phyloP scores from a whole-genome alignment of 1,140 invertebrate genomes.

The Scaptomyza montana region DNA sequence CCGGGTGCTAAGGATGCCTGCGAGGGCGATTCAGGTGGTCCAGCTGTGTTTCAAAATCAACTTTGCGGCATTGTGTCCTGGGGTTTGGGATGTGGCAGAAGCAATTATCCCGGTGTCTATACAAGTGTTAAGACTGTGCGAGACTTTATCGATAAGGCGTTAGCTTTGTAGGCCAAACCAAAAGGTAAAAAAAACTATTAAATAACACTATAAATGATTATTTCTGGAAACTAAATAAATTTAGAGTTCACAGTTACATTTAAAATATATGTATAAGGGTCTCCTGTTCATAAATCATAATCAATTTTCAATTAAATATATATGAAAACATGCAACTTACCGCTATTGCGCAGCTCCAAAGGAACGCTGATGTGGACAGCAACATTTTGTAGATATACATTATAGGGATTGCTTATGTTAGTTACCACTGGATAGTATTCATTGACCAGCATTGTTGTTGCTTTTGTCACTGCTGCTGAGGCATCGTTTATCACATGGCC shows the following conservation, averaged over 20 bases:
- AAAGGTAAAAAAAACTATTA: no score
- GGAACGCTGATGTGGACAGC: slow-evolving; percentile 77
- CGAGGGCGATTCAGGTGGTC: slow-evolving; percentile 87
- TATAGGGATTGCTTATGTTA: slow-evolving; percentile 75
- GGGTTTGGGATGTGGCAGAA: slow-evolving; percentile 85
- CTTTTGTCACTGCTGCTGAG: neutral
- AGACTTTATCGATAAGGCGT: slow-evolving; percentile 68
- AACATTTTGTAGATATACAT: slow-evolving; percentile 80
- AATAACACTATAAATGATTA: no score
- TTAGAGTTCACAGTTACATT: no score
- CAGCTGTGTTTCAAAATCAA: slow-evolving; percentile 85
- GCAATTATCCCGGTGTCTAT: slow-evolving; percentile 85
- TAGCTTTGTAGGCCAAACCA: slow-evolving; percentile 38
- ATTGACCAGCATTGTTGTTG: slow-evolving; percentile 77
- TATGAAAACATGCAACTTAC: slow-evolving; percentile 50
- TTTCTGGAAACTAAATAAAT: no score
- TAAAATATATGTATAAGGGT: no score
- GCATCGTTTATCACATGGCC: slow-evolving; percentile 47
- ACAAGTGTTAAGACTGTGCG: slow-evolving; percentile 84
- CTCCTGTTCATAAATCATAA: no score
- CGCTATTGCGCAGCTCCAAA: slow-evolving; percentile 62
- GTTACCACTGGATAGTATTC: slow-evolving; percentile 79
- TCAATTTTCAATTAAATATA: no score
- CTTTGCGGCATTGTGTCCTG: slow-evolving; percentile 86
- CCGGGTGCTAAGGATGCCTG: slow-evolving; percentile 69